phyloP scores from a whole-genome alignment of 2,113 vertebrate genomes.

The Sapayoa aenigma region DNA sequence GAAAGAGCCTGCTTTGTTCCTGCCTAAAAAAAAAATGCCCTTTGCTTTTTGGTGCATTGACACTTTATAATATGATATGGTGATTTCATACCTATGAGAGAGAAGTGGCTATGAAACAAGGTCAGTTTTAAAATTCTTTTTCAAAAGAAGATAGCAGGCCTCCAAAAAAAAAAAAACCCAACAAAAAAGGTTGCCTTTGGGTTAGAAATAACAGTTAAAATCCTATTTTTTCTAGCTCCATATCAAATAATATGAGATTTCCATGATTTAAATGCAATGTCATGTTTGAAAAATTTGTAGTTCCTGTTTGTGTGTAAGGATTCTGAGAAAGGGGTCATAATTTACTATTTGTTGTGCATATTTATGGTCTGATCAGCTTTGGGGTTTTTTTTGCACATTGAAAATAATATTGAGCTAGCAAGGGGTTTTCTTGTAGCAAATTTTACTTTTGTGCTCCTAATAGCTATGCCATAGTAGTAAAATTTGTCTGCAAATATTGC shows the following conservation, averaged over 20 bases:
- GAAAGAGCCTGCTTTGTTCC: neutral
- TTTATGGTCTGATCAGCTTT: neutral
- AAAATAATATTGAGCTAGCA: neutral
- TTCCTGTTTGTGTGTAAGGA: neutral
- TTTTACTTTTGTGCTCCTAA: neutral
- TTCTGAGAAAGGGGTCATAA: neutral
- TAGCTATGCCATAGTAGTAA: neutral
- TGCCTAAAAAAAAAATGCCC: neutral
- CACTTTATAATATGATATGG: neutral
- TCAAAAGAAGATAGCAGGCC: neutral
- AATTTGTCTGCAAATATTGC: neutral
- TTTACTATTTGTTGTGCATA: neutral
- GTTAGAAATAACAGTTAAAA: conserved; percentile 24
- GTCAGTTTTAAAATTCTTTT: conserved; percentile 28
- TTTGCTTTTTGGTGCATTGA: conserved; percentile 53
- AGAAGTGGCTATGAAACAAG: conserved; percentile 37
- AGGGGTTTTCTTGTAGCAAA: neutral
- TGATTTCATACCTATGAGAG: conserved; percentile 21
- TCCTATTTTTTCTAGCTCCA: neutral
- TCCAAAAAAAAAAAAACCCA: neutral
- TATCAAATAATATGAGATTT: neutral
- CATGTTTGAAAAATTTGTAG: neutral
- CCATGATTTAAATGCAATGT: neutral
- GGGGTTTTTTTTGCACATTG: neutral
- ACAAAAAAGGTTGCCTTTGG: neutral